A percentile compares a stretch with the other conserved stretches of the same genome.
phyloP scores from a whole-genome alignment of 2,888 invertebrate genomes.

The Drosophila glabriapex region DNA sequence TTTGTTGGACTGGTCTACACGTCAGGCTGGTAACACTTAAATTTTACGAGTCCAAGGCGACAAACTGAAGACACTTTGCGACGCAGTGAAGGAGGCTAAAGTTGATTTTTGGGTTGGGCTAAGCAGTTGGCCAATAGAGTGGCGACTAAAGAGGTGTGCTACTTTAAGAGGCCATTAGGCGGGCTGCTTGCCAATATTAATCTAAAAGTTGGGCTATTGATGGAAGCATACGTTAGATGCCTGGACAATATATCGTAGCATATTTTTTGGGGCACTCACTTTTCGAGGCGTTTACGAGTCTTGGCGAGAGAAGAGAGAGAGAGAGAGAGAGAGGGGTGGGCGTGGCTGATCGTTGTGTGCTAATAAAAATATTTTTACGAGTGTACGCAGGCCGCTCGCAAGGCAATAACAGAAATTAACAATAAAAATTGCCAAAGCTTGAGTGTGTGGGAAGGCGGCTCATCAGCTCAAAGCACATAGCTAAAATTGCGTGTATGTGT shows the following conservation, averaged over 20 bases:
- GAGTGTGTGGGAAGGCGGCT: constrained; percentile 20
- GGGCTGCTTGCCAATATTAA: constrained; percentile 2
- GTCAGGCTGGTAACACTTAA: constrained; percentile 41
- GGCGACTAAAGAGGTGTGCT: constrained; percentile 18
- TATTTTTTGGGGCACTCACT: constrained; percentile 43
- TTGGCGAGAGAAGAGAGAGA: neutral
- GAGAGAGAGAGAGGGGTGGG: neutral
- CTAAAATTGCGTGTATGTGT: constrained; percentile 51
- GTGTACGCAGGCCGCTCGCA: constrained; percentile 42
- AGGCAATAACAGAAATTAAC: constrained; percentile 77
- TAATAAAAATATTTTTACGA: constrained; percentile 80
- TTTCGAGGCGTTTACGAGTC: neutral
- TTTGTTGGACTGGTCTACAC: constrained; percentile 11
- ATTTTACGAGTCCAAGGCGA: constrained; percentile 58
- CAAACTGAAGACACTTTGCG: constrained; percentile 35
- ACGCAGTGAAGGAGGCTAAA: neutral
- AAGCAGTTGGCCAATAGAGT: neutral
- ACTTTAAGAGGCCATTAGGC: constrained; percentile 1
- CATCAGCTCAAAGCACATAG: constrained; percentile 29
- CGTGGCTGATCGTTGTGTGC: constrained; percentile 29
- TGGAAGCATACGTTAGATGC: constrained; percentile 27
- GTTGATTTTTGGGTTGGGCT: neutral
- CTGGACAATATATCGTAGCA: constrained; percentile 32
- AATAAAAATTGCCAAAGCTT: constrained; percentile 66
- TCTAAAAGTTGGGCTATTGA: constrained; percentile 46